These are phyloP conservation scores for Acropternis orthonyx DNA, from an alignment of 2,797 vertebrate species.

Conservation along the genomic window DNA sequence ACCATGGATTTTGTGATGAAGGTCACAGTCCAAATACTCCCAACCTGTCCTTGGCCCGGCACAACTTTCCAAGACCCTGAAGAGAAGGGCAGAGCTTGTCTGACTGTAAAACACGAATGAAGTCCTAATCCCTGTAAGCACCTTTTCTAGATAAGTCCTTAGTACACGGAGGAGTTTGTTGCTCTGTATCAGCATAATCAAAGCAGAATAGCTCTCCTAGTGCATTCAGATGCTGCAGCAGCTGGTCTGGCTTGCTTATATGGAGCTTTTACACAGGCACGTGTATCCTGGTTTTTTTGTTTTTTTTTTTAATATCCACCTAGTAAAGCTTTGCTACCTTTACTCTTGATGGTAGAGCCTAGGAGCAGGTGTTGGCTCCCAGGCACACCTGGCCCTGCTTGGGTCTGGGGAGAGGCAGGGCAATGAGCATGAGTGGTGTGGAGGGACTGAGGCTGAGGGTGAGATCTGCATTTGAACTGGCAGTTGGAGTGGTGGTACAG, in stretches of 20 bases:
- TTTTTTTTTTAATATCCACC: background rate
- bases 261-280: background rate
- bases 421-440: fast-evolving
- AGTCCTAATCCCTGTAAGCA: constrained; percentile 25
- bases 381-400: background rate
- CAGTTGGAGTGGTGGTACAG: background rate
- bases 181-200: background rate
- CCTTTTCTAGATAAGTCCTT: constrained; percentile 12
- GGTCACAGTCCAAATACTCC: background rate
- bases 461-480: background rate
- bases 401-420: background rate
- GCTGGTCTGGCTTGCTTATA: background rate
- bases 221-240: fast-evolving
- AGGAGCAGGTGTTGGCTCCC: background rate
- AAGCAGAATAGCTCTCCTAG: background rate
- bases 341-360: background rate
- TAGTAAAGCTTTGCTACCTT: background rate
- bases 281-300: background rate
- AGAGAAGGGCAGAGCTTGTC: background rate
- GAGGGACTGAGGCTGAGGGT: background rate
- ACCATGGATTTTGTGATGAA: background rate
- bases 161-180: background rate
- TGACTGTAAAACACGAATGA: background rate
- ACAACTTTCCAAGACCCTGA: background rate
- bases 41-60: background rate